Evolutionary conservation across 1,140 invertebrate genomes (phyloP), one percentile per base, ranked within the genome.

Genomic region (Cherax quadricarinatus): DNA sequence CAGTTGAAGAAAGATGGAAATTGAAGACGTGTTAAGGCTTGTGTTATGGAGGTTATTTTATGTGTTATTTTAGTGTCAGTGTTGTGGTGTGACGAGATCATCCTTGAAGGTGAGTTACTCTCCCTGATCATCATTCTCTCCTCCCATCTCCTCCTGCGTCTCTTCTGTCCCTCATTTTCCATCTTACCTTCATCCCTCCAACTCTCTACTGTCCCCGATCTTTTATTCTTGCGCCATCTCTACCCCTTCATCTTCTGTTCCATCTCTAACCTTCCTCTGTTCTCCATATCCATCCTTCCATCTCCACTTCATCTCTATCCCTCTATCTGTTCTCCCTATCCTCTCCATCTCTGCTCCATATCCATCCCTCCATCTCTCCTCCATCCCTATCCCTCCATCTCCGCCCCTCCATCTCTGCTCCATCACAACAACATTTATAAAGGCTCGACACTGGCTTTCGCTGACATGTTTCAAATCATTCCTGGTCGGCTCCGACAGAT

Each of bases 381-480:
- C 3, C 41, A 51, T 86, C 66, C 6, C 30, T 86, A 6, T 73
- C 30, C 66, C 66, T 86, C 84, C 49, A 12, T 86, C 66, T 86
- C 30, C 75, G 9, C 49, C 21, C 21, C n/a, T 75, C 49, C 66
- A 30, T 16, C 66, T 73, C 66, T 41, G 62, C n/a, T 62, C 30
- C 41, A 51, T 86, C 41, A 6, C 85, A 78, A 86, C 85, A 16
- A 53, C 16, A 86, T 86, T 78, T 86, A 78, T 78, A 86, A 86
- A 86, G 85, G 12, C 30, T 18, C 49, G 41, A 86, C 85, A 78
- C 53, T 6, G 70, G 48, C 41, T 86, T 78, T 78, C 49, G 66
- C 48, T 86, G 85, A 86, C 70, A 78, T 86, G 85, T 86, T 86
- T 78, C 24, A 51, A 86, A 78, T 86, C 41, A 86, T 86, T 78